Conservation (phyloP, 1,140 invertebrate species). For the Phenacoccus solenopsis region DNA sequence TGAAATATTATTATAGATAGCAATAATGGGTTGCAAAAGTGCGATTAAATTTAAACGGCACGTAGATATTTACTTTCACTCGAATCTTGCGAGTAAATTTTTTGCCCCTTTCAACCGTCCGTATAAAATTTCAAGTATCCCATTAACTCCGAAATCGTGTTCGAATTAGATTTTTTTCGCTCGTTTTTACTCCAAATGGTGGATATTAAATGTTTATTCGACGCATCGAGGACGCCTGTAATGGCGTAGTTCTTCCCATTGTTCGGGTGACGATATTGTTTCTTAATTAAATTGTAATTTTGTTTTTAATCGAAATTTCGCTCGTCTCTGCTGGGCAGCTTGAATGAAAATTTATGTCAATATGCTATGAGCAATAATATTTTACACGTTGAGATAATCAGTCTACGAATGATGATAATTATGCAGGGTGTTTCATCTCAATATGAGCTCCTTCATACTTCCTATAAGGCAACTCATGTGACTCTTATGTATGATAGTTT, state of each 20-base stretch:
- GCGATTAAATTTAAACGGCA: slow-evolving; percentile 1
- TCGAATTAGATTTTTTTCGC: background rate
- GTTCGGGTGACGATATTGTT: background rate
- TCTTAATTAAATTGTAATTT: background rate
- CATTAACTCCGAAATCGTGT: background rate
- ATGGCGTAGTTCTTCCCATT: background rate
- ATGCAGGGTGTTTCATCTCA: too few relatives aligned
- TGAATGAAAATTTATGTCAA: too few relatives aligned
- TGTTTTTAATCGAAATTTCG: background rate
- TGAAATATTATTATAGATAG: slow-evolving; percentile 3
- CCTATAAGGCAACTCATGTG: too few relatives aligned
- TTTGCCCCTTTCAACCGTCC: background rate
- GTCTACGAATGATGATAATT: too few relatives aligned
- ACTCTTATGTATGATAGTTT: too few relatives aligned
- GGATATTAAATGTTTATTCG: too few relatives aligned
- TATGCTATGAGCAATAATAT: too few relatives aligned
- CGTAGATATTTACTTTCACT: slow-evolving; percentile 3
- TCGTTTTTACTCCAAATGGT: background rate
- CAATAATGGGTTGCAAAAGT: background rate
- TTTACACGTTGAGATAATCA: too few relatives aligned
- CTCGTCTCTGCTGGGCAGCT: too few relatives aligned
- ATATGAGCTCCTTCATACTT: too few relatives aligned
- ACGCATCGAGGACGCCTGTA: background rate
- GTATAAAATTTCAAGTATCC: background rate
- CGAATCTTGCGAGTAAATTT: background rate